Evolutionary conservation across 1,140 invertebrate genomes (phyloP).

Genomic region (fruit fly (Drosophila melanogaster)): DNA sequence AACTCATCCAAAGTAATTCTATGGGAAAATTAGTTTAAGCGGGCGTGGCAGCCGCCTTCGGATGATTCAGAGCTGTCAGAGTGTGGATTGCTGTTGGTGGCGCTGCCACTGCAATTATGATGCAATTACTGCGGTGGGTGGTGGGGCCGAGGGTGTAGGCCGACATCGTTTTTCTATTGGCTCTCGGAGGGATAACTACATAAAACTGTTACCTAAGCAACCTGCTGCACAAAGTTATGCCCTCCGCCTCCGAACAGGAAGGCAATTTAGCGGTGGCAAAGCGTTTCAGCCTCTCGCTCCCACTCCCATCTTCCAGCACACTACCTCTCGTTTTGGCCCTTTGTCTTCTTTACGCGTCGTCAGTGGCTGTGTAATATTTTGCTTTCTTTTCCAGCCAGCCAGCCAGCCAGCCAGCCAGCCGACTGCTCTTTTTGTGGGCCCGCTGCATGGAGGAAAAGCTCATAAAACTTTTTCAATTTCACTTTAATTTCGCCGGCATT

Average conservation of each 20-base stretch:
- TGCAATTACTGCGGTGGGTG: conserved; percentile 59
- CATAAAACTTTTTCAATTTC: conserved; percentile 84
- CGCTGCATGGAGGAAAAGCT: conserved; percentile 72
- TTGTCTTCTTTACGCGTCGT: conserved; percentile 78
- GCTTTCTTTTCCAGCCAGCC: conserved; percentile 55
- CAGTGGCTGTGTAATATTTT: conserved; percentile 76
- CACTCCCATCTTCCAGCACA: not conserved
- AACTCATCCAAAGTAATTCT: conserved; percentile 81
- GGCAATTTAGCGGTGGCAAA: conserved; percentile 65
- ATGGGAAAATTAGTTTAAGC: conserved; percentile 79
- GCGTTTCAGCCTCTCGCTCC: conserved; percentile 18
- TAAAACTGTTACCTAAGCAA: conserved; percentile 82
- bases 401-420: conserved; percentile 30
- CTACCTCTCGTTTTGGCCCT: conserved; percentile 18
- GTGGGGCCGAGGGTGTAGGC: conserved; percentile 15
- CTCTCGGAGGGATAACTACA: conserved; percentile 63
- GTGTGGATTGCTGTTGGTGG: conserved; percentile 47
- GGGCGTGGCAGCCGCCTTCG: conserved; percentile 28
- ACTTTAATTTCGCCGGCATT: conserved; percentile 76
- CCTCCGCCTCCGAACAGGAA: conserved; percentile 34
- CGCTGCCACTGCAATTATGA: conserved; percentile 69
- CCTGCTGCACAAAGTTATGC: conserved; percentile 77
- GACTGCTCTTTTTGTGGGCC: conserved; percentile 35
- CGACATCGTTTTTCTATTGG: conserved; percentile 33
- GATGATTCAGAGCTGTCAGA: conserved; percentile 52